Conservation (phyloP, 1,140 invertebrate genomes). For the Drosophila sulfurigaster region DNA sequence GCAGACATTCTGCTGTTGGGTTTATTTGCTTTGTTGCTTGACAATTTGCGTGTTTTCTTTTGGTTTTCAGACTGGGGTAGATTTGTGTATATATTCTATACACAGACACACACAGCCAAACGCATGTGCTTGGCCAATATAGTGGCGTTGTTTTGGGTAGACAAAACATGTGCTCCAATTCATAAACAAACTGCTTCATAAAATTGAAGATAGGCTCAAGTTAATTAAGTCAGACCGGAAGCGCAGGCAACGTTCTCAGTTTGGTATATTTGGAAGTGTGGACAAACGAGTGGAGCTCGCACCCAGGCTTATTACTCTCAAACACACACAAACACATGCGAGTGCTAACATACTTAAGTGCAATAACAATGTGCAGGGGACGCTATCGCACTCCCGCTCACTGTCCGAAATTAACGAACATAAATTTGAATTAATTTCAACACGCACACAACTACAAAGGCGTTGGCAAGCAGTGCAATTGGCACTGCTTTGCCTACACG, state of each 20-base stretch:
- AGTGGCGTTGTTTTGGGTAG: neutral
- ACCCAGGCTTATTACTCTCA: constrained; percentile 3
- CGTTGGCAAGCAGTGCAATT: constrained; percentile 14
- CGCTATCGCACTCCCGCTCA: neutral
- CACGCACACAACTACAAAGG: constrained; percentile 33
- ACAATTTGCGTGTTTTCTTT: constrained; percentile 25
- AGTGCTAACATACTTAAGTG: constrained; percentile 9
- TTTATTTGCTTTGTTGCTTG: constrained; percentile 13
- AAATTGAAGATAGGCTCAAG: constrained; percentile 19
- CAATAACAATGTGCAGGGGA: constrained; percentile 24
- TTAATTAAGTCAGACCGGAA: constrained; percentile 40
- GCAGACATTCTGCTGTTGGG: constrained; percentile 44
- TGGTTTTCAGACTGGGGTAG: neutral
- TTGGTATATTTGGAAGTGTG: constrained; percentile 39
- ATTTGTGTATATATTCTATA: constrained; percentile 2
- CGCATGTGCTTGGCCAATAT: neutral
- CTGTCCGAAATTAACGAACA: constrained; percentile 69
- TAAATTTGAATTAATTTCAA: constrained; percentile 72
- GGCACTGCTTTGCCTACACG: constrained; percentile 24
- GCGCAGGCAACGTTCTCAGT: constrained; percentile 22
- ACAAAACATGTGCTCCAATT: constrained; percentile 25
- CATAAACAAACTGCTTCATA: constrained; percentile 17
- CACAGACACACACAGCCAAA: constrained; percentile 4
- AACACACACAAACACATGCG: neutral
- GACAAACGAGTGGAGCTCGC: constrained; percentile 25